Evolutionary conservation across 2,113 vertebrate species (phyloP), one percentile per base, ranked within the genome.

Genomic region (Salvelinus alpinus): DNA sequence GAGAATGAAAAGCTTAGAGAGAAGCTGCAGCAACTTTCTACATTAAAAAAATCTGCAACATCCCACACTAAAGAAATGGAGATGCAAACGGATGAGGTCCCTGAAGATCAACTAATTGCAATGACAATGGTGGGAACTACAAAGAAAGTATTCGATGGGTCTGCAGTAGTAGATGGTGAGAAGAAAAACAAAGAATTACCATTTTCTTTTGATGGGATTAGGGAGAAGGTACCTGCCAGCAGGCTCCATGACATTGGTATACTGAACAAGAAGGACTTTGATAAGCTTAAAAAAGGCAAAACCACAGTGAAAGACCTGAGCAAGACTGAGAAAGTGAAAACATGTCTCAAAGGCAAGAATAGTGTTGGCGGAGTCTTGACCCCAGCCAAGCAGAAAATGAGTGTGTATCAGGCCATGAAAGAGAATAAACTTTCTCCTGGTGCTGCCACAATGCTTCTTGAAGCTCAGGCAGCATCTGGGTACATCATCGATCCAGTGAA

Each of bases 391-490:
- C 92, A 97, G 85, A 98, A 95, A 89, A 92, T 98, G 84, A 96
- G 94, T 24, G 25, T 99, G 76, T 99, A 99, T 0, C 73, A 95
- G 0, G 98, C 97, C 84, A 94, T 98, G 90, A 94, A 92, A 78
- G 92, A 95, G 80, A 91, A 94, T 64, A 92, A 93, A 78, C 91
- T 99, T 2, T 92, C 93, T 64, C 95, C 95, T 0, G 91, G 90
- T 72, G 94, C 94, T 0, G 97, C 94, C 0, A 73, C 95, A 29
- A 94, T 94, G 79, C 94, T 99, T 0, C 94, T 99, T 4, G 98
- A 99, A 88, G 97, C 97, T 0, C 98, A 99, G 84, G 98, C 97
- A 0, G 97, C 96, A 3, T 94, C 95, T 0, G 98, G 98, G 67
- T 97, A 93, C 87, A 87, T 99, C 0, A 81, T 97, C 0, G 97